A percentile compares a stretch with the other conserved stretches of the same genome.
phyloP scores from a whole-genome alignment of 1,140 invertebrate species.

The Ladona fulva region DNA sequence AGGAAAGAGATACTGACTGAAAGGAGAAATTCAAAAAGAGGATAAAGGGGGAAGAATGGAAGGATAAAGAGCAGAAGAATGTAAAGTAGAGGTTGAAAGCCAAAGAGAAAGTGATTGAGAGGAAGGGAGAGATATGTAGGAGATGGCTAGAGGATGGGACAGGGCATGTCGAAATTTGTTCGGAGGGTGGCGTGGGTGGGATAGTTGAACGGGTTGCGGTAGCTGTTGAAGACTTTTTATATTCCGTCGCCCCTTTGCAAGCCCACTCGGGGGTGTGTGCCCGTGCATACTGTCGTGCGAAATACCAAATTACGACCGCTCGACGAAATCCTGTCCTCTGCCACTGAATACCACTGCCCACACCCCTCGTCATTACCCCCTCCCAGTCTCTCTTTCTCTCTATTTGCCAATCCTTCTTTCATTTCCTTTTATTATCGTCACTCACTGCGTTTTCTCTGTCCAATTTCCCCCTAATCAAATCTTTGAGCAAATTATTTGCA shows the following conservation, averaged over 20 bases:
- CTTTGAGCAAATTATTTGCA: too few species aligned
- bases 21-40: too few species aligned
- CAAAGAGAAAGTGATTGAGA: too few species aligned
- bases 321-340: not conserved
- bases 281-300: slow-evolving; percentile 18
- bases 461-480: not conserved
- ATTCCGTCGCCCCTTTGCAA: not conserved
- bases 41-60: too few species aligned
- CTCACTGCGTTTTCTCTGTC: slow-evolving; percentile 2
- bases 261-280: not conserved
- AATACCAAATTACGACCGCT: not conserved
- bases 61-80: too few species aligned
- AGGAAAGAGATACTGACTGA: too few species aligned
- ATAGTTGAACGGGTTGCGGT: not conserved
- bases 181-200: not conserved
- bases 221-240: not conserved
- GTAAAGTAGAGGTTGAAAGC: too few species aligned
- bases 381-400: slow-evolving; percentile 20
- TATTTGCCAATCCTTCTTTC: slow-evolving; percentile 22
- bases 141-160: too few species aligned
- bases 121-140: too few species aligned
- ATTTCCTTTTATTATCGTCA: not conserved
- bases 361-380: not conserved
- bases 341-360: slow-evolving; percentile 16
- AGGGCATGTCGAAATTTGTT: too few species aligned